Conservation (phyloP, 2,797 vertebrate genomes). For the Dicrostonyx torquatus region DNA sequence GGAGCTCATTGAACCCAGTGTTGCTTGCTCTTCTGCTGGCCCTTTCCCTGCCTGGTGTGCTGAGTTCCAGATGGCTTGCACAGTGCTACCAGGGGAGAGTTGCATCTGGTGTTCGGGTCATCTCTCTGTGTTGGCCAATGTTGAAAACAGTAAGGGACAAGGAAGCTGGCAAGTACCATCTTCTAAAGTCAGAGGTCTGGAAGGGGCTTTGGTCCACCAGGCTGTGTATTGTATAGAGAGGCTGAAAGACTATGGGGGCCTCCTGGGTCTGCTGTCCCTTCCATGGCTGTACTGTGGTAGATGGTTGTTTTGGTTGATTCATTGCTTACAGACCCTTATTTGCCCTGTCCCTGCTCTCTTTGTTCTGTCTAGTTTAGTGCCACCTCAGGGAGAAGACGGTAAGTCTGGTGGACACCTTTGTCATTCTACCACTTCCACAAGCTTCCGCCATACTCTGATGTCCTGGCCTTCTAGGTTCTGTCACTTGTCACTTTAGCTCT, state of each 20-base stretch:
- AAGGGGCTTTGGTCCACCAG: neutral
- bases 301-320: neutral
- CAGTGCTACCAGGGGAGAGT: neutral
- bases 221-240: no score
- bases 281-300: neutral
- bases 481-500: neutral
- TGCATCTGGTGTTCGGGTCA: neutral
- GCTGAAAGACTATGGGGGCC: neutral
- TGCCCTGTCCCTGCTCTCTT: fast-evolving
- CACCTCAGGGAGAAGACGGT: neutral
- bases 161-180: neutral
- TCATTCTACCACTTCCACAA: neutral
- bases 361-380: neutral
- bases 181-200: neutral
- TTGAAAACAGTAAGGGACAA: neutral
- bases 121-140: neutral
- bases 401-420: neutral
- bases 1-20: neutral
- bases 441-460: neutral
- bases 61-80: neutral
- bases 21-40: neutral
- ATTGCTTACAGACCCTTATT: neutral
- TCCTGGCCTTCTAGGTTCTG: neutral
- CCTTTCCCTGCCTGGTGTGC: neutral
- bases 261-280: neutral